These are phyloP conservation scores for Istiophorus platypterus DNA, from an alignment of 2,113 vertebrate species.

Conservation along the genomic window DNA sequence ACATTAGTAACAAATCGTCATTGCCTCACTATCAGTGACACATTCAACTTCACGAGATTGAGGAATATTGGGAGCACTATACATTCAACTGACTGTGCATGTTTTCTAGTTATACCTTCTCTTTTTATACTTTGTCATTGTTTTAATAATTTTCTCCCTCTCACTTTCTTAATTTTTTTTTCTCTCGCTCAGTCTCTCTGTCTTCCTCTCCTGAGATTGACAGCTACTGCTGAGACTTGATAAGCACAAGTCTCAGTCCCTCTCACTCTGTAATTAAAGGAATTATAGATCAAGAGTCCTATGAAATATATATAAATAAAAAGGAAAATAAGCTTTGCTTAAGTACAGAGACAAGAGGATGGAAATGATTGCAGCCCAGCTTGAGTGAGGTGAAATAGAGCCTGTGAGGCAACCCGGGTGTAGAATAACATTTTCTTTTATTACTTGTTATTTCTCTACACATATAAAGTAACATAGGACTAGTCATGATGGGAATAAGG, in stretches of 20 bases:
- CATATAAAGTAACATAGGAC: not conserved
- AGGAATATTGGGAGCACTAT: not conserved
- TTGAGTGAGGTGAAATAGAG: conserved; percentile 38
- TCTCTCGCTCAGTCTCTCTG: not conserved
- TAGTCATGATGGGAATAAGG: not conserved
- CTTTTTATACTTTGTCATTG: not conserved
- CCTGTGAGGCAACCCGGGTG: conserved; percentile 33
- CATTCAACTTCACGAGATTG: not conserved
- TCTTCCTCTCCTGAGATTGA: conserved; percentile 55
- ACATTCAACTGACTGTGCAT: not conserved
- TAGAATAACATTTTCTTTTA: not conserved
- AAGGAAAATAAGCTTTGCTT: conserved; percentile 57
- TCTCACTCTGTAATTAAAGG: conserved; percentile 68
- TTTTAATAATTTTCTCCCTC: conserved; percentile 17
- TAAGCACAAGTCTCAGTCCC: conserved; percentile 33
- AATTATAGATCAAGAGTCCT: conserved; percentile 72
- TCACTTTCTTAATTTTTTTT: conserved; percentile 5
- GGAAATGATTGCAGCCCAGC: conserved; percentile 66
- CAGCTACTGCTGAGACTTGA: conserved; percentile 62
- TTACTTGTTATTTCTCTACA: not conserved
- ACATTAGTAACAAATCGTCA: conserved; percentile 26
- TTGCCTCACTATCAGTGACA: conserved; percentile 23
- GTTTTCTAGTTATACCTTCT: not conserved
- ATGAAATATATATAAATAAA: conserved; percentile 68
- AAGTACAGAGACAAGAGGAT: conserved; percentile 64